Base-by-base conservation (phyloP, 2,888 invertebrate species). In the Stenoptilia bipunctidactyla region DNA sequence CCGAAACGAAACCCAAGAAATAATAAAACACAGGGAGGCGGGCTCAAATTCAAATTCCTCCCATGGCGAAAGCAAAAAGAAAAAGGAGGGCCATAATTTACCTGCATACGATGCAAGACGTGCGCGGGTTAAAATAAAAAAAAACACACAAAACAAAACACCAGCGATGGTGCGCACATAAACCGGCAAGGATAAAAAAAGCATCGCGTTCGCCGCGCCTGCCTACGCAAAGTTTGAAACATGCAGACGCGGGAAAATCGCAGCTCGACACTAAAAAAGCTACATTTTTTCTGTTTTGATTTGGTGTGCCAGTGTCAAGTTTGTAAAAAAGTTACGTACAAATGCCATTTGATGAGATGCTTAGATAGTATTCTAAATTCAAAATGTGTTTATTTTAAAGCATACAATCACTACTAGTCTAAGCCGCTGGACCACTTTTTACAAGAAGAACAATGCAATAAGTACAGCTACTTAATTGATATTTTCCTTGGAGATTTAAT, bases 111-210 rank as follows among this genome's bases (percentile, higher is more conserved):
- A 56, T 62, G 61, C 61, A 57, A 58, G 54, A 57, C 58, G 56
- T 55, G 62, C 59, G 55, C 55, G 51, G 55, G 61, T 64, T 61
- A 62, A 67, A 71, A 70, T 63, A 70, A 38, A 27, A 65, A 61
- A 61, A 66, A 55, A 52, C 53, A 53, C 58, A 55, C 50, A 55
- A 48, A 43, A 38, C 37, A 45, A 57, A 53, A 38, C 41, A 37
- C 41, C 34, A 40, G 42, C 50, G 34, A 13, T 5, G 34, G 34
- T 14, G 10, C 30, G 44, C 58, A 69, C 63, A 66, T 65, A 67
- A 60, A 58, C 58, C 47, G 52, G 60, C 73, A 65, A 72, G 71
- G 56, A 72, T 70, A 79, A 80, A 82, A 79, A 79, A 55, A 59
- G 60, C 57, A 47, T 44, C 52, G 53, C 56, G 54, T 51, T 49